phyloP scores from a whole-genome alignment of 2,113 vertebrate genomes.

The Bothrops jararaca region DNA sequence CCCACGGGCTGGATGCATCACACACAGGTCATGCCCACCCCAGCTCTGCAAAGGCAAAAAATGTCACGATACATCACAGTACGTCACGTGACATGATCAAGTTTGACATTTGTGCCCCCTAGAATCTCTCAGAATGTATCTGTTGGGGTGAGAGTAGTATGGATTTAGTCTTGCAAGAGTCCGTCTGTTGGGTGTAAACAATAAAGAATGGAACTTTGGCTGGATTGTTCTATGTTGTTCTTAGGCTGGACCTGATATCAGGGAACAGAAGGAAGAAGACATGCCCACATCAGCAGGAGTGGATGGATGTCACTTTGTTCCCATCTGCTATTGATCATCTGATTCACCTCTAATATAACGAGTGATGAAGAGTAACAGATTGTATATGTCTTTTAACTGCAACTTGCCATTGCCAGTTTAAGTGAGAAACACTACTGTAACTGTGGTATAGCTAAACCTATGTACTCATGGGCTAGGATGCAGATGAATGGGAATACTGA shows the following conservation, averaged over 20 bases:
- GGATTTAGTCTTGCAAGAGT: not conserved
- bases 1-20: no score
- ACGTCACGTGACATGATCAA: no score
- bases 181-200: not conserved
- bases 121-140: not conserved
- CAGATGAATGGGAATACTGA: not conserved
- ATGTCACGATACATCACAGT: no score
- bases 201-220: not conserved
- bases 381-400: not conserved
- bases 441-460: not conserved
- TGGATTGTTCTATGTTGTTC: not conserved
- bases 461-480: not conserved
- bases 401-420: not conserved
- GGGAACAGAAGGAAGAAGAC: not conserved
- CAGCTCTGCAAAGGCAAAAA: no score
- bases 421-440: not conserved
- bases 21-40: no score
- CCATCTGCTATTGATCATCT: not conserved
- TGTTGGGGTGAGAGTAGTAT: not conserved
- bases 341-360: not conserved
- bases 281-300: not conserved
- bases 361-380: not conserved
- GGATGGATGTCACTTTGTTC: not conserved
- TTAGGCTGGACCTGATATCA: not conserved
- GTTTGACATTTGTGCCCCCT: not conserved